Conservation (phyloP, 2,888 invertebrate genomes). For the Ichneumoninae sp. region DNA sequence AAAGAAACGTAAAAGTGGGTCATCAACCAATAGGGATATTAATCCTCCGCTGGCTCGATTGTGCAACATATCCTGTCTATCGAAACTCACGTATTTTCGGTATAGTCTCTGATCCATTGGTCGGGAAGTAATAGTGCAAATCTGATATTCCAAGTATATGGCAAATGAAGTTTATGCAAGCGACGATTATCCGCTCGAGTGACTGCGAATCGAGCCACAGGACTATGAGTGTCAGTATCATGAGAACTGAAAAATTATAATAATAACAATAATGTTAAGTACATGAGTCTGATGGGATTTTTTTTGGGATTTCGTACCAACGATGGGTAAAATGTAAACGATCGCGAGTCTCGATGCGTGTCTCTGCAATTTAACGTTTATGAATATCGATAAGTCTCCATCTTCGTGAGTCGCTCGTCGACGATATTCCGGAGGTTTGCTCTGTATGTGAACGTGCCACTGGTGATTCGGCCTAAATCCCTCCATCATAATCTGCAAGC, state of each 20-base stretch:
- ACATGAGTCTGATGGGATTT: background rate
- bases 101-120: slow-evolving; percentile 85
- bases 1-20: slow-evolving; percentile 24
- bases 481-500: slow-evolving; percentile 82
- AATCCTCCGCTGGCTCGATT: background rate
- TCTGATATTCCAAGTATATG: slow-evolving; percentile 87
- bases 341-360: slow-evolving; percentile 86
- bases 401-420: slow-evolving; percentile 86
- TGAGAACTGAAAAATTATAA: slow-evolving; percentile 83
- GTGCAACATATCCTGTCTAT: background rate
- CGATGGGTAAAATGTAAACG: slow-evolving; percentile 86
- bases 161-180: slow-evolving; percentile 87
- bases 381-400: slow-evolving; percentile 85
- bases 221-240: slow-evolving; percentile 86
- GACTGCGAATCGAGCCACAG: slow-evolving; percentile 87
- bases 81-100: slow-evolving; percentile 86
- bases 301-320: slow-evolving; percentile 77
- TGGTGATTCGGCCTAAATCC: slow-evolving; percentile 86
- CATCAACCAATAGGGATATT: background rate
- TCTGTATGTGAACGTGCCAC: slow-evolving; percentile 86
- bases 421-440: slow-evolving; percentile 84
- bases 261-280: slow-evolving; percentile 1
- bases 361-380: slow-evolving; percentile 86
- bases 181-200: slow-evolving; percentile 86
- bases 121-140: slow-evolving; percentile 87